A percentile compares a stretch with the other conserved stretches of the same genome.
Evolutionary conservation across 2,888 invertebrate species (phyloP).

Genomic region (Hedya salicella): DNA sequence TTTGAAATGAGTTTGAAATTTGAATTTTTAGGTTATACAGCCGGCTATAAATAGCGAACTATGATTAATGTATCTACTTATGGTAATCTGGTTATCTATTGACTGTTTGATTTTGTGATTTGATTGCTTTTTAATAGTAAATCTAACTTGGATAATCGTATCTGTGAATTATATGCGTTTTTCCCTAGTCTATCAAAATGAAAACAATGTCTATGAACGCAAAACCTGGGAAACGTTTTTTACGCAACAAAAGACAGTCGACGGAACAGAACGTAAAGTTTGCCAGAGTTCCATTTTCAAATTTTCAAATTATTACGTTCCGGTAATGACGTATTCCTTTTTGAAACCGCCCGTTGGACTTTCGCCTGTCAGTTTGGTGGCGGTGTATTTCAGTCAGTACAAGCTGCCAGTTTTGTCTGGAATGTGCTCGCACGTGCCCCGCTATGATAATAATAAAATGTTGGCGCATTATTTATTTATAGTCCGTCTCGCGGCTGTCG

Average conservation of each 20-base stretch:
- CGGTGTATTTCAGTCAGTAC: conserved; percentile 43
- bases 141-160: conserved; percentile 17
- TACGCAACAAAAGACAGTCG: background rate
- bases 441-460: conserved; percentile 84
- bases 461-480: conserved; percentile 85
- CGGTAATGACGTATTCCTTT: conserved; percentile 27
- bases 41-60: conserved; percentile 57
- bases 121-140: conserved; percentile 23
- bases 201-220: background rate
- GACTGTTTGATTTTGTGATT: conserved; percentile 29
- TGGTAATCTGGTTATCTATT: conserved; percentile 24
- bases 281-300: background rate
- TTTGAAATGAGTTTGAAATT: conserved; percentile 47
- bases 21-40: conserved; percentile 49
- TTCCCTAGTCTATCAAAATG: background rate
- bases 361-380: conserved; percentile 34
- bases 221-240: background rate
- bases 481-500: conserved; percentile 83
- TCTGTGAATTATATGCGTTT: background rate
- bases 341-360: conserved; percentile 36
- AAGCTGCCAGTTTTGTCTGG: conserved; percentile 55
- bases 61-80: conserved; percentile 52
- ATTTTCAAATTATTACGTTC: conserved; percentile 11
- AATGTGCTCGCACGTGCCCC: conserved; percentile 82
- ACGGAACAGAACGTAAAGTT: background rate